phyloP scores from a whole-genome alignment of 2,113 vertebrate species.

The Turnix velox region DNA sequence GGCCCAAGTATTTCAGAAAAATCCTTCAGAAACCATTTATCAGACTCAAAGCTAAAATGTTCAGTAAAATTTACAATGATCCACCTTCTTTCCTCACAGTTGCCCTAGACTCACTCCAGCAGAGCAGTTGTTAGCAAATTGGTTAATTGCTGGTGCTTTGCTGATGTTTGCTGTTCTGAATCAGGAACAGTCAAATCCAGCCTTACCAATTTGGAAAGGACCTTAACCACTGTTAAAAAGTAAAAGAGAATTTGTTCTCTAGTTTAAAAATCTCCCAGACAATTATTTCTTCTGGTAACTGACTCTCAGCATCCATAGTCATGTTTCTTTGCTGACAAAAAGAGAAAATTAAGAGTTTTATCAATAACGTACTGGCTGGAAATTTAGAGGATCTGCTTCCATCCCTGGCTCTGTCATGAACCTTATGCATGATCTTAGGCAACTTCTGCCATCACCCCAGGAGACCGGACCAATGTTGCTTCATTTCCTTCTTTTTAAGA shows the following conservation, averaged over 20 bases:
- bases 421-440: not conserved
- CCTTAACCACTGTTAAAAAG: not conserved
- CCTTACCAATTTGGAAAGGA: not conserved
- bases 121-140: constrained; percentile 44
- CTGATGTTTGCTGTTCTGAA: constrained; percentile 39
- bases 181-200: not conserved
- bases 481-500: not conserved
- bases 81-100: not conserved
- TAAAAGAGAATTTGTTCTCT: not conserved
- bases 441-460: not conserved
- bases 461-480: not conserved
- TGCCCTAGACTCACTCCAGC: constrained; percentile 14
- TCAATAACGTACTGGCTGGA: not conserved
- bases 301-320: not conserved
- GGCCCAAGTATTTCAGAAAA: constrained; percentile 11
- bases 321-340: not conserved
- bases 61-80: constrained; percentile 8
- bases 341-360: not conserved
- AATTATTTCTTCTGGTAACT: not conserved
- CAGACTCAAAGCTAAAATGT: not conserved
- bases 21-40: constrained; percentile 48
- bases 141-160: constrained; percentile 26
- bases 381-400: not conserved
- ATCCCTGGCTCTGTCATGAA: not conserved
- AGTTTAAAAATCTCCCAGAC: not conserved